Evolutionary conservation across 2,113 vertebrate species (phyloP).

Genomic region (Pleuronectes platessa): DNA sequence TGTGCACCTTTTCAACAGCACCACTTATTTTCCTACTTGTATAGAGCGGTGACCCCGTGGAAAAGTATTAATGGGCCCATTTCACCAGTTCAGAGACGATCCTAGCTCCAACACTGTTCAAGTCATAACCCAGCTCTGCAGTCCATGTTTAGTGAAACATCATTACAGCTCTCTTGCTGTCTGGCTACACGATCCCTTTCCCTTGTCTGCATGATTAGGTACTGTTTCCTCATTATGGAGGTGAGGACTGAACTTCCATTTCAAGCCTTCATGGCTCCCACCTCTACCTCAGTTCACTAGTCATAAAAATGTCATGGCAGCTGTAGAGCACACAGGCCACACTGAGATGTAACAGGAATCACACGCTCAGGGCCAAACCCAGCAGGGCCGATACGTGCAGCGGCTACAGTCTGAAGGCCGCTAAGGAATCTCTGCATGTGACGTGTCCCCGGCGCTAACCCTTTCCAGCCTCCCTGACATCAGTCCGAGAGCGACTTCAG

Average conservation of each 20-base stretch:
- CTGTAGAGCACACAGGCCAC: conserved; percentile 46
- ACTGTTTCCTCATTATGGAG: conserved; percentile 53
- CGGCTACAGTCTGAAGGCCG: conserved; percentile 35
- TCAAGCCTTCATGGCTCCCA: conserved; percentile 68
- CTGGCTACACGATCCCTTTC: conserved; percentile 36
- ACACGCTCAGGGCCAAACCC: conserved; percentile 38
- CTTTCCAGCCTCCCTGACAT: not conserved
- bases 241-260: conserved; percentile 59
- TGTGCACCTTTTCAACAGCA: not conserved
- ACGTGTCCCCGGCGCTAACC: conserved; percentile 30
- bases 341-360: conserved; percentile 46
- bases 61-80: conserved; percentile 13
- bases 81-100: conserved; percentile 5
- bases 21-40: not conserved
- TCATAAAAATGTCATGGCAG: conserved; percentile 72
- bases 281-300: conserved; percentile 69
- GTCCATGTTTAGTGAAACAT: conserved; percentile 45
- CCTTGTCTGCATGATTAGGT: conserved; percentile 66
- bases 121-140: conserved; percentile 14
- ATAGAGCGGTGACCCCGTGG: not conserved
- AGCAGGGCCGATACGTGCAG: conserved; percentile 18
- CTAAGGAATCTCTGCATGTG: conserved; percentile 28
- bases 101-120: not conserved
- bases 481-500: conserved; percentile 46
- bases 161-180: conserved; percentile 38